Evolutionary conservation across 1,140 invertebrate genomes (phyloP).

Genomic region (Fopius arisanus): DNA sequence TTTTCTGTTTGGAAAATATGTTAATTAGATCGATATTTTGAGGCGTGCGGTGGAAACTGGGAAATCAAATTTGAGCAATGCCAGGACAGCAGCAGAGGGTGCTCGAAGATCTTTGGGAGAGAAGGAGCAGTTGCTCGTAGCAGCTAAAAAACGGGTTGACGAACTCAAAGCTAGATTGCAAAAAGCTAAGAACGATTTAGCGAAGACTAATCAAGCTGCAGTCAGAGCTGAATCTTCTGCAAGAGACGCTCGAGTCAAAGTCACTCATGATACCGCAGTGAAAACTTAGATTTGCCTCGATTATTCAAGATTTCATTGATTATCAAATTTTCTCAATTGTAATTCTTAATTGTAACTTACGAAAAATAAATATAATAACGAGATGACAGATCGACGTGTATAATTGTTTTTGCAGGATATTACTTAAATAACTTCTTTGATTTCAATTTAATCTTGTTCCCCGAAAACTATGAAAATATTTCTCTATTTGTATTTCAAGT

Average conservation of each 20-base stretch:
- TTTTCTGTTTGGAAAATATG: background rate
- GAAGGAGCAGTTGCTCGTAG: slow-evolving; percentile 71
- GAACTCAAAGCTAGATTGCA: slow-evolving; percentile 67
- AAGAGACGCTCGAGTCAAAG: slow-evolving; percentile 65
- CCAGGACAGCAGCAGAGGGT: slow-evolving; percentile 68
- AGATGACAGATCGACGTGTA: too few species aligned
- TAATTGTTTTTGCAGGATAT: too few species aligned
- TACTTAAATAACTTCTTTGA: too few species aligned
- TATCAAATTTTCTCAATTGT: too few species aligned
- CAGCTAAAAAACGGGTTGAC: slow-evolving; percentile 69
- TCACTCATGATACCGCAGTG: slow-evolving; percentile 18
- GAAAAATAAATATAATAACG: too few species aligned
- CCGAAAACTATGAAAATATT: too few species aligned
- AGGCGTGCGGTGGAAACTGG: slow-evolving; percentile 60
- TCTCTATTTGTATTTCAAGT: too few species aligned
- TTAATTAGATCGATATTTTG: slow-evolving; percentile 42
- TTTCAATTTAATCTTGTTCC: too few species aligned
- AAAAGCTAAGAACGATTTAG: slow-evolving; percentile 67
- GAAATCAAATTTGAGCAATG: slow-evolving; percentile 67
- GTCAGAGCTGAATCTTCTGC: slow-evolving; percentile 71
- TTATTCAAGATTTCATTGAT: background rate
- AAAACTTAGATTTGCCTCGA: background rate
- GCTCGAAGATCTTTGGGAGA: slow-evolving; percentile 69
- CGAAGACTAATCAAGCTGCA: slow-evolving; percentile 71
- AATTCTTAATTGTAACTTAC: too few species aligned